Conservation (phyloP, 2,888 invertebrate genomes). For the Hydriomena furcata region DNA sequence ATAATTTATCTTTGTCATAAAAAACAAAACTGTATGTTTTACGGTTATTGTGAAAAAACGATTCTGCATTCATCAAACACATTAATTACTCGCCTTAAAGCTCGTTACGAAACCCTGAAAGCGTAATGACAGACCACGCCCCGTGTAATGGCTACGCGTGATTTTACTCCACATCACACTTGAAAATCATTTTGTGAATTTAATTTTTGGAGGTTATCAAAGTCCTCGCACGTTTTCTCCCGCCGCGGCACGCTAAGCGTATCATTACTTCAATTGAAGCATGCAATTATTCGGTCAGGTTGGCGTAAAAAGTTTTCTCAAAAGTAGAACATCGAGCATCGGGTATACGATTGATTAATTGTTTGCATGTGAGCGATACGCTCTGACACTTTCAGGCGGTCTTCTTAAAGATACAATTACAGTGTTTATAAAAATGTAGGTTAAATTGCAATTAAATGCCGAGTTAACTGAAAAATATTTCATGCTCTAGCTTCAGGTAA, state of each 20-base stretch:
- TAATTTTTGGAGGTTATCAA: slow-evolving; percentile 69
- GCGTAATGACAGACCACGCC: slow-evolving; percentile 74
- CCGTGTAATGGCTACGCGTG: slow-evolving; percentile 65
- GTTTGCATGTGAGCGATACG: slow-evolving; percentile 50
- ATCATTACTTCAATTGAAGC: slow-evolving; percentile 65
- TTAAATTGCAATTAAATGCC: background rate
- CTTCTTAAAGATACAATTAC: slow-evolving; percentile 27
- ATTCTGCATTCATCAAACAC: no score
- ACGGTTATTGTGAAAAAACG: no score
- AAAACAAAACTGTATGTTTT: no score
- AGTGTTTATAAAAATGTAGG: slow-evolving; percentile 8
- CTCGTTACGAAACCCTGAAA: slow-evolving; percentile 66
- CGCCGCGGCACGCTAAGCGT: slow-evolving; percentile 61
- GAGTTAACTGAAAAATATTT: slow-evolving; percentile 1
- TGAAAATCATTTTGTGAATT: slow-evolving; percentile 68
- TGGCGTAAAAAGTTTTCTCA: slow-evolving; percentile 55
- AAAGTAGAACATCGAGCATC: slow-evolving; percentile 50
- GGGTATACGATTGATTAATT: slow-evolving; percentile 56
- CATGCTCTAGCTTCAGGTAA: no score
- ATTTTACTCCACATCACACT: slow-evolving; percentile 76
- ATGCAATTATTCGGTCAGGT: slow-evolving; percentile 64
- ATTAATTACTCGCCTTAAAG: no score
- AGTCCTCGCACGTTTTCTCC: slow-evolving; percentile 61
- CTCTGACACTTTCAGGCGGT: slow-evolving; percentile 45
- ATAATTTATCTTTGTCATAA: no score